Evolutionary conservation across 2,113 vertebrate genomes (phyloP).

Genomic region (Cavia porcellus): DNA sequence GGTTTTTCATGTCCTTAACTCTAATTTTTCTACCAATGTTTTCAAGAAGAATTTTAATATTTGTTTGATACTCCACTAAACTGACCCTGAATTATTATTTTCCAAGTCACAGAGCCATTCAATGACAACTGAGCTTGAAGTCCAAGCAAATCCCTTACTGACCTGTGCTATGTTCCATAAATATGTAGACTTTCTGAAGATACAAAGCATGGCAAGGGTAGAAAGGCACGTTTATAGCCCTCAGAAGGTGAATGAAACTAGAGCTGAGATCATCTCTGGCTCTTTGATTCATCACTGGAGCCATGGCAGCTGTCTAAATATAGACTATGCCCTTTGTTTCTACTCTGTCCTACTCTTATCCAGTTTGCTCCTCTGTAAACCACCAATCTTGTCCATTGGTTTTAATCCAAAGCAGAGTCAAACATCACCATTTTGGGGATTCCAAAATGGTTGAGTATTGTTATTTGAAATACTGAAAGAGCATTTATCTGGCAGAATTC

Average conservation of each 20-base stretch:
- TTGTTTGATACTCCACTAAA: not conserved
- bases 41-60: conserved; percentile 21
- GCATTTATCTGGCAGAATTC: conserved; percentile 6
- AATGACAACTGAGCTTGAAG: not conserved
- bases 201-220: not conserved
- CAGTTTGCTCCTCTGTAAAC: not conserved
- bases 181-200: conserved; percentile 16
- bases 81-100: conserved; percentile 1
- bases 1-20: not conserved
- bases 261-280: conserved; percentile 14
- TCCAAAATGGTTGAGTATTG: not conserved
- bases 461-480: not conserved
- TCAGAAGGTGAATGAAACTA: not conserved
- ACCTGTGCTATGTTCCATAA: not conserved
- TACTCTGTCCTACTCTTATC: not conserved
- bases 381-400: not conserved
- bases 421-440: not conserved
- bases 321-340: not conserved
- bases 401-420: not conserved
- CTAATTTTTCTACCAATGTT: not conserved
- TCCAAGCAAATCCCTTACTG: not conserved
- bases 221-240: not conserved
- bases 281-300: not conserved
- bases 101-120: not conserved
- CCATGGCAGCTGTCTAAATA: not conserved